These are phyloP conservation scores for Anguilla japonica DNA, from an alignment of 2,113 vertebrate genomes.

Conservation along the genomic window DNA sequence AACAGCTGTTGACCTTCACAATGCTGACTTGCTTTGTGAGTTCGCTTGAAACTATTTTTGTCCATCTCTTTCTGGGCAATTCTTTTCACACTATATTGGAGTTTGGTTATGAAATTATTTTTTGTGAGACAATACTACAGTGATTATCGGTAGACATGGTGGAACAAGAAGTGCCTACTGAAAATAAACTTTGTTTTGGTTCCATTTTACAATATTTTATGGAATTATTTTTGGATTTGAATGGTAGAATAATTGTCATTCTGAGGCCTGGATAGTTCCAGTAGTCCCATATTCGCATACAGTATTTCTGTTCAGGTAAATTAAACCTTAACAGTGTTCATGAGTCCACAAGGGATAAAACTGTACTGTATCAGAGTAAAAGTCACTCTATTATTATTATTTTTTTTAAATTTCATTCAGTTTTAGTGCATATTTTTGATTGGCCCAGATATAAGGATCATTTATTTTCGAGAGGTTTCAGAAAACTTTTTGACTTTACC, in stretches of 20 bases:
- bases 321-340: too few species aligned
- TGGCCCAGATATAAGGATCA: too few species aligned
- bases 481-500: too few species aligned
- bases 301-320: too few species aligned
- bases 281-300: neutral
- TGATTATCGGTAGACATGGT: neutral
- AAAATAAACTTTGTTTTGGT: neutral
- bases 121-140: neutral
- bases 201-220: neutral
- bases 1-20: conserved; percentile 11
- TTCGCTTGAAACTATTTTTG: conserved; percentile 4
- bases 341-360: too few species aligned
- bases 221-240: neutral
- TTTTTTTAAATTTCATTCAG: too few species aligned
- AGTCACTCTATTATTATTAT: too few species aligned
- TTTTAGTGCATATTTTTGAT: too few species aligned
- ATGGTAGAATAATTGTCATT: neutral
- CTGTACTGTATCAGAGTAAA: too few species aligned
- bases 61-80: neutral
- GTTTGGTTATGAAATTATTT: neutral
- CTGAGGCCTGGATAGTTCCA: neutral
- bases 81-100: neutral
- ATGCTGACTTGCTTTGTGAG: neutral
- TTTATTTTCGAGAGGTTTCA: too few species aligned
- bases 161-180: neutral